Evolutionary conservation across 2,797 vertebrate genomes (phyloP), one percentile per base, ranked within the genome.

Genomic region (Eupleurogrammus muticus): DNA sequence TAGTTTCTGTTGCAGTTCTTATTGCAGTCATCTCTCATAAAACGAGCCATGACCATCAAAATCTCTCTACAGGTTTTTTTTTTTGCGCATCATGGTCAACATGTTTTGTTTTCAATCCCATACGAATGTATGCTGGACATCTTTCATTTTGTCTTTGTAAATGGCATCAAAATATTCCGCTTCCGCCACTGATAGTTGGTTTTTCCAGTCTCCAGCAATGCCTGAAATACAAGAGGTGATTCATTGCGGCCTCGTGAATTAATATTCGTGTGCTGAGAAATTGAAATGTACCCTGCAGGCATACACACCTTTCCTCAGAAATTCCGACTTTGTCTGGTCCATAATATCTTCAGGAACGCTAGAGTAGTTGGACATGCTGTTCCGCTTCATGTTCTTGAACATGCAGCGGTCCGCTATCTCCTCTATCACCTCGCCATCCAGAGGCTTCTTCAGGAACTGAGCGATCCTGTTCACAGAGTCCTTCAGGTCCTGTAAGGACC

Each of bases 351-450:
- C 4, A 13, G 92, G 89, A 52, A 91, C 89, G 2, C 52, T 1
- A 2, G 93, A 94, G 71, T 92, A 93, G 86, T 94, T 95, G 10
- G 94, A 94, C 93, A 94, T 94, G 4, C 85, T 89, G 87, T 95
- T 95, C 28, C 90, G 57, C 67, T 94, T 94, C 94, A 94, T 95
- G 87, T 92, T 95, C 75, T 89, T 85, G 75, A 95, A 94, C 56
- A 87, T 48, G 75, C 93, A 94, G 5, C 80, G 76, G 1, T 92
- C 81, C 0, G 89, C 81, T 36, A 95, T 94, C 71, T 81, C 82
- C 66, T 82, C 82, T 0, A 66, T 77, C 55, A 80, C 79, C 2
- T 91, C 91, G 2, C 65, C 3, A 0, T 86, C 88, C 75, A 94
- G 68, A 52, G 90, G 24, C 66, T 89, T 93, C 34, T 68, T 88